Base-by-base conservation (phyloP, 2,113 vertebrate species). In the Tinamus guttatus region DNA sequence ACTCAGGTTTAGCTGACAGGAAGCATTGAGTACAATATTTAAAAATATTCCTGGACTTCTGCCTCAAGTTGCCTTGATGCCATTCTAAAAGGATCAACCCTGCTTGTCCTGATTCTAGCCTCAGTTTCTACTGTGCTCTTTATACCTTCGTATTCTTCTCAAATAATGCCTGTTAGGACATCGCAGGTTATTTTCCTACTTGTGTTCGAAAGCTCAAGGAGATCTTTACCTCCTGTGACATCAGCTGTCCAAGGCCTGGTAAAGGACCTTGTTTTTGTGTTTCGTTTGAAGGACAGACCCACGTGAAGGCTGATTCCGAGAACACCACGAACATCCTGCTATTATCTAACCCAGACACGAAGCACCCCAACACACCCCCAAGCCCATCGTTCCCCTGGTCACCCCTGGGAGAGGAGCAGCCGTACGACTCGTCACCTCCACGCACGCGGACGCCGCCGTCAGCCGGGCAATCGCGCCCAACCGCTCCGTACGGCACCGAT, bases 351-450 rank as follows among this genome's bases (percentile, higher is more conserved):
- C 91, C 5, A 51, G 2, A 45, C 32, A 8, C 30, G 38, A 51
- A 93, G 40, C 45, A 64, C 62, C 81, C 75, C 59, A 49, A 24
- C 21, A 22, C 76, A 83, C 80, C 67, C 13, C 62, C 83, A 81
- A 96, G 90, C 20, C 85, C 96, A 88, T 64, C 22, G 93, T 97
- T 95, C 94, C 97, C 92, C 68, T 81, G 87, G 96, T 91, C 96
- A 96, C 85, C 62, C 87, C 92, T 32, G 85, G 94, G 95, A 86
- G 90, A 94, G 63, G 49, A 94, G 94, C 95, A 91, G 88, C 85
- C 90, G 93, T 94, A 89, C 90, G 95, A 95, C 60, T 52, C 84
- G 95, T 97, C 47, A 94, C 51, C 67, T 97, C 76, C 87, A 59
- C 89, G 85, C 89, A 82, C 40, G 91, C 47, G 94, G 89, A 87